Base-by-base conservation (phyloP, 1,140 invertebrate genomes). In the Prorops nasuta region DNA sequence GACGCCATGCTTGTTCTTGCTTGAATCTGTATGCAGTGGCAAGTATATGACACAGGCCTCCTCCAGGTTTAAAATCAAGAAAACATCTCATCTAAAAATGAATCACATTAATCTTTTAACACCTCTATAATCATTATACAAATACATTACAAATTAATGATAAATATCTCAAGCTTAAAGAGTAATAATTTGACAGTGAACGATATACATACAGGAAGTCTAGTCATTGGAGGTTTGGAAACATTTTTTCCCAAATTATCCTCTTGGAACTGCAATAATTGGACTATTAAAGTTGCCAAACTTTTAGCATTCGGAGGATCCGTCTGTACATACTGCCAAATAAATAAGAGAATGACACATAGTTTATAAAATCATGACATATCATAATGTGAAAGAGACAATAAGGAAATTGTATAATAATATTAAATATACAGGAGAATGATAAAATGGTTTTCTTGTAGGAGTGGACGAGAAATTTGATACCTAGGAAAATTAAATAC, bases 241-340 rank as follows among this genome's bases (percentile, higher is more conserved):
- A 91, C 88, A 85, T 91, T 94, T 81, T 95, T 94, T 2, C 94
- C 94, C 67, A 97, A 85, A 74, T 91, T 91, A 58, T 96, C 94
- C 77, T 98, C 95, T 80, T 98, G 94, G 77, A 98, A 98, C 72
- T 97, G 94, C 37, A 98, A 83, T 37, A 98, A 81, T 69, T 96
- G 91, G 42, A 94, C 83, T 0, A 94, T 82, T 14, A 97, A 78
- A 56, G 86, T 84, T 8, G 92, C 84, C 65, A 98, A 78, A 38
- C 84, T 88, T 78, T 98, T 96, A 67, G 92, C 95, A 18, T 92
- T 98, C 28, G 94, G 91, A 53, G 93, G 92, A 77, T 98, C 96
- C 38, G 92, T 88, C 74, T 91, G 87, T 36, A 91, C 81, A 77
- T 91, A 89, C 91, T 94, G 72, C 3, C 66, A 69, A 40, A 43